phyloP scores from a whole-genome alignment of 2,113 vertebrate species.

The Colinus virginianus region DNA sequence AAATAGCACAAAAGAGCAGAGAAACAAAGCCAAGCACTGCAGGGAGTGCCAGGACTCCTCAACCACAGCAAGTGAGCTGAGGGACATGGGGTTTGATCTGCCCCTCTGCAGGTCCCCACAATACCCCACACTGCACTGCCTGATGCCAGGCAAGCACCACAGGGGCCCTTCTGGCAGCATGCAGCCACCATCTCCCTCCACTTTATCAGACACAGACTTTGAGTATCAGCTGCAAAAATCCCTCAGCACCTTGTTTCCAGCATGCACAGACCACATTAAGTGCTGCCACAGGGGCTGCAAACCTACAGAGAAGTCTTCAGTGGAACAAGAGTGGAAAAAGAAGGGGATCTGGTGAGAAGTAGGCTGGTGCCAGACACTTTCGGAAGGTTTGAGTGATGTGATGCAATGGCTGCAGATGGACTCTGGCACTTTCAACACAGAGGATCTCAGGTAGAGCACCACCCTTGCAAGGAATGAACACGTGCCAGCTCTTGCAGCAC shows the following conservation, averaged over 20 bases:
- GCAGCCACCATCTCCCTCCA: not conserved
- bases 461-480: not conserved
- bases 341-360: not conserved
- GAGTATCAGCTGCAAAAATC: not conserved
- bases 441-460: not conserved
- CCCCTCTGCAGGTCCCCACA: accelerated
- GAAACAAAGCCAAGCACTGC: accelerated
- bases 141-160: accelerated
- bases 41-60: not conserved
- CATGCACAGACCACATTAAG: not conserved
- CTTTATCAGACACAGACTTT: not conserved
- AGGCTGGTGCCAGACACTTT: not conserved
- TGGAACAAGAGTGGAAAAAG: not conserved
- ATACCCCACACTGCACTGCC: not conserved
- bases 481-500: not conserved
- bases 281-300: not conserved
- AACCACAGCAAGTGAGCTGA: not conserved
- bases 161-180: not conserved
- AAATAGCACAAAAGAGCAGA: not conserved
- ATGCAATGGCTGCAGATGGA: not conserved
- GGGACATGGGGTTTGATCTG: not conserved
- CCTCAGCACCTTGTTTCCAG: not conserved
- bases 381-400: not conserved
- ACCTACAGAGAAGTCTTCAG: not conserved
- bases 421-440: not conserved